Evolutionary conservation across 2,797 vertebrate genomes (phyloP).

Genomic region (Tragopan temminckii): DNA sequence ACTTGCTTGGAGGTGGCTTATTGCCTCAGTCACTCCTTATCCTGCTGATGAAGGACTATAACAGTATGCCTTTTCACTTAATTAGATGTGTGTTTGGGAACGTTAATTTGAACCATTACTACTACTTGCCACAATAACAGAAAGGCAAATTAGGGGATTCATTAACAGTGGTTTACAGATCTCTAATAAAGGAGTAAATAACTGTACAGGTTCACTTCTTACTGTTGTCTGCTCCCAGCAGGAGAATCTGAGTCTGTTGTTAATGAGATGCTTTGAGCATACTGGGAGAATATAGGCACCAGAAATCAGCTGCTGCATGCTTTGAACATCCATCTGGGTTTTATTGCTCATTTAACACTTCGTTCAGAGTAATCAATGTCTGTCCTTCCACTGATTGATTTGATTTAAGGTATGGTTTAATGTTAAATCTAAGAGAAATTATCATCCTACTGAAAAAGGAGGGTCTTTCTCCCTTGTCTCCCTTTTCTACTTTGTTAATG

Average conservation of each 20-base stretch:
- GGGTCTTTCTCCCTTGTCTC: background rate
- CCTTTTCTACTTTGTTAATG: background rate
- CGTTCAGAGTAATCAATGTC: background rate
- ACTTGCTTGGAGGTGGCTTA: slow-evolving; percentile 6
- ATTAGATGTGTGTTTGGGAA: slow-evolving; percentile 39
- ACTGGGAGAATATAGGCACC: background rate
- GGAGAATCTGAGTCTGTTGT: background rate
- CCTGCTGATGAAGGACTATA: background rate
- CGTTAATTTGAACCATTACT: slow-evolving; percentile 23
- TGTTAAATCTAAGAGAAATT: background rate
- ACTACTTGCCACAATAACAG: slow-evolving; percentile 5
- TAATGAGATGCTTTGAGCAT: background rate
- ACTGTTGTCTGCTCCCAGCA: slow-evolving; percentile 15
- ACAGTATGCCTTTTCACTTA: slow-evolving; percentile 22
- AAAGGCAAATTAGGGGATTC: slow-evolving; percentile 35
- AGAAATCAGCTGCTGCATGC: background rate
- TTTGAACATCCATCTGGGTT: background rate
- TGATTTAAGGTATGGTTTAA: background rate
- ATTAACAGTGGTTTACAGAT: slow-evolving; percentile 10
- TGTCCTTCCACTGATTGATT: background rate
- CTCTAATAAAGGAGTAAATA: slow-evolving; percentile 41
- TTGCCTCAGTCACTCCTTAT: slow-evolving; percentile 29
- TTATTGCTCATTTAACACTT: slow-evolving; percentile 43
- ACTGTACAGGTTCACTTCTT: slow-evolving; percentile 22
- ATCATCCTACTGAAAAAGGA: background rate